Conservation (phyloP, 2,113 vertebrate species). For the Mirza zaza region DNA sequence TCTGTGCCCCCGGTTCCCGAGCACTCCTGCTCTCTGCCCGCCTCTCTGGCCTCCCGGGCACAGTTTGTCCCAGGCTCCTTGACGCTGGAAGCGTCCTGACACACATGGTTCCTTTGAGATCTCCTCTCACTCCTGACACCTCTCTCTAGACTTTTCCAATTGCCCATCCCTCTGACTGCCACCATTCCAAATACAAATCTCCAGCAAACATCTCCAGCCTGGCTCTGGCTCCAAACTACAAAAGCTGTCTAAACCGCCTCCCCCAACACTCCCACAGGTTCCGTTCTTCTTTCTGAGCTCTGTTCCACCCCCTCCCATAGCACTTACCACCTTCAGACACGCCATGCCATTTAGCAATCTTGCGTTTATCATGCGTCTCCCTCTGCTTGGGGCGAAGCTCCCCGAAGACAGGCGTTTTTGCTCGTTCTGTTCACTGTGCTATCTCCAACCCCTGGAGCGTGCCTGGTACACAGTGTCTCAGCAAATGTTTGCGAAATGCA, state of each 20-base stretch:
- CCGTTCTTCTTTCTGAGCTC: neutral
- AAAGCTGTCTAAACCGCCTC: neutral
- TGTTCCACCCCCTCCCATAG: too few relatives aligned
- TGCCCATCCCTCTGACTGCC: neutral
- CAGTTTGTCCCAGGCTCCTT: neutral
- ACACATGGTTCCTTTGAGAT: neutral
- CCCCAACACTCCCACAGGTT: neutral
- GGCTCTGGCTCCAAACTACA: neutral
- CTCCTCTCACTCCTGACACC: neutral
- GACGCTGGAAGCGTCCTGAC: neutral
- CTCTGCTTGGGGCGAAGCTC: neutral
- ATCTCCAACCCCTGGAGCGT: neutral
- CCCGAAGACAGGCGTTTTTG: neutral
- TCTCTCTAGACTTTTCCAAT: neutral
- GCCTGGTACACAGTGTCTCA: neutral
- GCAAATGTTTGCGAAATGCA: neutral
- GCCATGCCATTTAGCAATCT: too few relatives aligned
- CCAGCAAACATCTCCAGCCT: neutral
- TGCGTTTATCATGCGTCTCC: neutral
- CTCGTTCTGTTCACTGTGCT: neutral
- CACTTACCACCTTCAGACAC: neutral
- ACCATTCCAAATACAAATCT: neutral
- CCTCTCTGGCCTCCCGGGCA: neutral
- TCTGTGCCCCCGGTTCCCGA: neutral
- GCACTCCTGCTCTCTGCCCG: rapidly evolving